Conservation (phyloP, 2,113 vertebrate species). For the Saguinus midas region DNA sequence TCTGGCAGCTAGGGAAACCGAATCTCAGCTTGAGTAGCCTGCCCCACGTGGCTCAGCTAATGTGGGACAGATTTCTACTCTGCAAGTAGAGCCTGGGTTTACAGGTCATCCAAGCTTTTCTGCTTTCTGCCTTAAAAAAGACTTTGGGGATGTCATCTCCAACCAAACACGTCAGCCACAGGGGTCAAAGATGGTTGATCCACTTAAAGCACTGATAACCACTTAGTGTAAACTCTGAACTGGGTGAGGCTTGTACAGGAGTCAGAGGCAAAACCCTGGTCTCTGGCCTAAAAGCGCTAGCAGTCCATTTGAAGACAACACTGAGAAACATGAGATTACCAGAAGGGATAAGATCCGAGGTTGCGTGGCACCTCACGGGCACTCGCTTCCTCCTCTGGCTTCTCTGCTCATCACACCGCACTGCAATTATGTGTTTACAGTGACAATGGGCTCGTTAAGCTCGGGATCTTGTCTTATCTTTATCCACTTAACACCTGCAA, state of each 20-base stretch:
- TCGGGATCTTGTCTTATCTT: background rate
- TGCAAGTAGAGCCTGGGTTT: background rate
- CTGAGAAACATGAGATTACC: background rate
- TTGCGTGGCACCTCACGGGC: fast-evolving
- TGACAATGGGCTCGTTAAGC: background rate
- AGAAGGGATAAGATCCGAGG: background rate
- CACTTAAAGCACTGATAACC: background rate
- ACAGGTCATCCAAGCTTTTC: background rate
- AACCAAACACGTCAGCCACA: background rate
- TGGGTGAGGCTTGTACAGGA: background rate
- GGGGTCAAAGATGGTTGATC: background rate
- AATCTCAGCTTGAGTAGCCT: background rate
- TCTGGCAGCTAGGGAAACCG: background rate
- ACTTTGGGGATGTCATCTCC: background rate
- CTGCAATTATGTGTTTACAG: background rate
- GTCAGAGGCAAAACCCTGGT: background rate
- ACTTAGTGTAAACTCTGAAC: background rate
- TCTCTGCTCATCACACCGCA: too few relatives aligned
- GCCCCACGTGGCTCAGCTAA: background rate
- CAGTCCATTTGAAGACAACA: background rate
- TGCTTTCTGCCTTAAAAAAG: background rate
- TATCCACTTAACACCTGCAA: background rate
- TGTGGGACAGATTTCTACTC: background rate
- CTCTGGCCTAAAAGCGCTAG: background rate
- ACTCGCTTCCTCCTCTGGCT: background rate